Base-by-base conservation (phyloP, 1,140 invertebrate species). In the Heliconius hermathena region DNA sequence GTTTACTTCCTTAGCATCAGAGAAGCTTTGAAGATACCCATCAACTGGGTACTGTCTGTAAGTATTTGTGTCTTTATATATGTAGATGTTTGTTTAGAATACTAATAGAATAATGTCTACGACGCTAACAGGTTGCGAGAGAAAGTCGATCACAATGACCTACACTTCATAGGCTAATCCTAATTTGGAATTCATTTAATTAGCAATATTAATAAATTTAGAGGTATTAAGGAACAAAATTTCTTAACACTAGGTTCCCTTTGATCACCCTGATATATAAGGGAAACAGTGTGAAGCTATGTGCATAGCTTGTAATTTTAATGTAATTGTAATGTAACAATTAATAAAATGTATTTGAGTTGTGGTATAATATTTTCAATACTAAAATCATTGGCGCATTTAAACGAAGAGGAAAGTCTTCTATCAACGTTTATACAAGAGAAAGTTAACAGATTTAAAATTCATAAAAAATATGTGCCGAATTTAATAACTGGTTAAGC, bases 41-140 rank as follows among this genome's bases (percentile, higher is more conserved):
- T 98, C 84, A 97, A 98, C 85, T 98, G 97, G 98, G 95, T 98
- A 80, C 91, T 97, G 74, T 96, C 97, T 85, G 98, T 98, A 95
- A 97, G 96, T 96, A 73, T 74, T 66, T 71, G 60, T 29, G 33
- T 8, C 8, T 66, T n/a, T 57, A 52, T 8, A 11, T 3, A 60
- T 26, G n/a, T 60, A 60, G n/a, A 26, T 60, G 0, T 60, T 20
- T 18, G 54, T 16, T 66, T 66, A 66, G 60, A 26, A 66, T 66
- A 16, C 26, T 66, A 66, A 66, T 66, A 66, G 26, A 66, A 60
- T 60, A 60, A n/a, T 22, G n/a, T 60, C 57, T 26, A 60, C 57
- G 22, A 13, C 11, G 26, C 26, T 26, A 26, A 66, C 26, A 66
- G 26, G 60, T 29, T 66, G 22, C 22, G 60, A 66, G 60, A 66